A percentile compares a stretch with the other conserved stretches of the same genome.
Conservation (phyloP, 92 coral and sea anemone genomes). For the Heliopora coerulea region DNA sequence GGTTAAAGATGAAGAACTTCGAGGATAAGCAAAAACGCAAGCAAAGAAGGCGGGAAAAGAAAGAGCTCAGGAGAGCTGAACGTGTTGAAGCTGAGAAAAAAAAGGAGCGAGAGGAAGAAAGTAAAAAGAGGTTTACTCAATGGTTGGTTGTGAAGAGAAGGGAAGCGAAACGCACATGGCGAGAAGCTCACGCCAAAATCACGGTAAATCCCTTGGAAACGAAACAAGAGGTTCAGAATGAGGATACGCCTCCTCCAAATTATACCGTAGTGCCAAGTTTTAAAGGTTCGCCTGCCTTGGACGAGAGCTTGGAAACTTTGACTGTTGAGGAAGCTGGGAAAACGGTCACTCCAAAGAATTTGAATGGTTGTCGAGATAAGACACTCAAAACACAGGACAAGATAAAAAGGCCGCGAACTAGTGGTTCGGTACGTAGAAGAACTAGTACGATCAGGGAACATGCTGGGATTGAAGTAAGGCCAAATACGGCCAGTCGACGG, state of each 20-base stretch:
- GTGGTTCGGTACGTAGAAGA: background rate
- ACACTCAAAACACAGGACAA: background rate
- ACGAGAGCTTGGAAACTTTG: background rate
- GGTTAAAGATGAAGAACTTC: slow-evolving; percentile 76
- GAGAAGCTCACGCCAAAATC: slow-evolving; percentile 10
- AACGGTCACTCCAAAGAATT: background rate
- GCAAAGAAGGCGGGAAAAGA: slow-evolving; percentile 14
- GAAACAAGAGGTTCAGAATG: background rate
- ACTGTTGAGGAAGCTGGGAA: background rate
- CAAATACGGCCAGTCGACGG: background rate
- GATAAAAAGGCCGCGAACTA: background rate
- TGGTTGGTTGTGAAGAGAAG: slow-evolving; percentile 23
- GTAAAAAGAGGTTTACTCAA: slow-evolving; percentile 21
- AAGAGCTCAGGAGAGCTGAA: slow-evolving; percentile 5
- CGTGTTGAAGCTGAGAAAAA: slow-evolving; percentile 29
- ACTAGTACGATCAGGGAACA: background rate
- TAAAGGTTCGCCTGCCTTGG: slow-evolving; percentile 1
- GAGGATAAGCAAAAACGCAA: slow-evolving; percentile 28
- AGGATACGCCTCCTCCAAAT: slow-evolving; percentile 24
- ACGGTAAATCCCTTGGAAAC: background rate
- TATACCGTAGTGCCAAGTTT: slow-evolving; percentile 33
- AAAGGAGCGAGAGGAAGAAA: slow-evolving; percentile 35
- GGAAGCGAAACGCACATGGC: slow-evolving; percentile 13
- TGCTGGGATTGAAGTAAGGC: background rate
- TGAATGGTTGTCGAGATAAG: background rate